phyloP scores from a whole-genome alignment of 2,113 vertebrate species.

The Sapayoa aenigma region DNA sequence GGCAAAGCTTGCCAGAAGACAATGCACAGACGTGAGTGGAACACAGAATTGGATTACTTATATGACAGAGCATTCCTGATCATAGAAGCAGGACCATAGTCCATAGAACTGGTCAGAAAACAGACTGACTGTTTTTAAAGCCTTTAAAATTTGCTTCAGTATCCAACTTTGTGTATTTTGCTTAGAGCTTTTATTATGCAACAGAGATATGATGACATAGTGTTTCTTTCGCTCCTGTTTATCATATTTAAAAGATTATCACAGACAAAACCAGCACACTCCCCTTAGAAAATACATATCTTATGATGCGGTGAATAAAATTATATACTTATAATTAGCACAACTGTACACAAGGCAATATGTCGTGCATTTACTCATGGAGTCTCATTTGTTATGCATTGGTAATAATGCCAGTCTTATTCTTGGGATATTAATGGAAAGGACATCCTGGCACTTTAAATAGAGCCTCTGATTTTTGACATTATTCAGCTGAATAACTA shows the following conservation, averaged over 20 bases:
- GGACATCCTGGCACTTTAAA: slow-evolving; percentile 57
- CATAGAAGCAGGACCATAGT: too few relatives aligned
- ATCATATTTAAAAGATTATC: slow-evolving; percentile 17
- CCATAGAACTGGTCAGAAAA: neutral
- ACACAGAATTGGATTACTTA: neutral
- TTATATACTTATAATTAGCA: neutral
- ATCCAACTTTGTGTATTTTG: neutral
- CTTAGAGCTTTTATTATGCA: neutral
- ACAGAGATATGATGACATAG: neutral
- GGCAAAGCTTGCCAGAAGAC: neutral
- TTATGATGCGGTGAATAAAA: neutral
- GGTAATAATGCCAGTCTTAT: slow-evolving; percentile 61
- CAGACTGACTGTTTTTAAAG: neutral
- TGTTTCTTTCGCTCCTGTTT: neutral
- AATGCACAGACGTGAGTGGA: neutral
- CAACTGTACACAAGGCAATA: neutral
- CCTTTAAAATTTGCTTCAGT: neutral
- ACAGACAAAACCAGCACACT: neutral
- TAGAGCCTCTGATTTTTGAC: slow-evolving; percentile 47
- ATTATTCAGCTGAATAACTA: slow-evolving; percentile 59
- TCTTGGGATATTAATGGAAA: slow-evolving; percentile 66
- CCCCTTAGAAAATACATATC: neutral
- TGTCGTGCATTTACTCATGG: neutral
- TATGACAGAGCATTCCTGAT: neutral
- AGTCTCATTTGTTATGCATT: slow-evolving; percentile 44